Conservation (phyloP, 2,113 vertebrate species). For the Leptocoma aspasia region DNA sequence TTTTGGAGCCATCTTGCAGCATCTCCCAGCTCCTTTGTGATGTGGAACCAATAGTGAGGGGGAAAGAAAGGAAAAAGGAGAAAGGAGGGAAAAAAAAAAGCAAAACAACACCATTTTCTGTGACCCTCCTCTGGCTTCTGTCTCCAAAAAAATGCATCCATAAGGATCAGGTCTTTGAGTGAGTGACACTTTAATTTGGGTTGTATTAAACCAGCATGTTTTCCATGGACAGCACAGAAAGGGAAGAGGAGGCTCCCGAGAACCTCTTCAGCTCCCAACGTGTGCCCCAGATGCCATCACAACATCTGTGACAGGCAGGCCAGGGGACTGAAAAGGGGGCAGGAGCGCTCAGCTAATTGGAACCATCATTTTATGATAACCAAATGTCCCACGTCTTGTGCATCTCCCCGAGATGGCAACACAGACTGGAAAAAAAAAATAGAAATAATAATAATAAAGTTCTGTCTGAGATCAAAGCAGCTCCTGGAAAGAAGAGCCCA, state of each 20-base stretch:
- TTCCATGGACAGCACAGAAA: background rate
- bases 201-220: constrained; percentile 24
- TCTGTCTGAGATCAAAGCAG: constrained; percentile 48
- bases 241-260: background rate
- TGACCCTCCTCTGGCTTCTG: background rate
- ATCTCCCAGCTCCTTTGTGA: background rate
- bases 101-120: background rate
- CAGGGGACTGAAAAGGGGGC: background rate
- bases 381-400: constrained; percentile 30
- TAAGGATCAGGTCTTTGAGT: background rate
- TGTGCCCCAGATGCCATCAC: constrained; percentile 23
- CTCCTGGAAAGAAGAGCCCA: constrained; percentile 50
- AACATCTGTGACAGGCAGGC: background rate
- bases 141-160: background rate
- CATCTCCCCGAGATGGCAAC: constrained; percentile 15
- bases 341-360: background rate
- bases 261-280: background rate
- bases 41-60: background rate
- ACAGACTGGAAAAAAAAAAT: background rate
- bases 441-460: background rate
- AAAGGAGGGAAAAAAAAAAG: background rate
- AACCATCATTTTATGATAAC: constrained; percentile 19
- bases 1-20: background rate
- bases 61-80: background rate
- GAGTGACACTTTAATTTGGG: background rate